Evolutionary conservation across 2,113 vertebrate genomes (phyloP).

Genomic region (Ascaphus truei): DNA sequence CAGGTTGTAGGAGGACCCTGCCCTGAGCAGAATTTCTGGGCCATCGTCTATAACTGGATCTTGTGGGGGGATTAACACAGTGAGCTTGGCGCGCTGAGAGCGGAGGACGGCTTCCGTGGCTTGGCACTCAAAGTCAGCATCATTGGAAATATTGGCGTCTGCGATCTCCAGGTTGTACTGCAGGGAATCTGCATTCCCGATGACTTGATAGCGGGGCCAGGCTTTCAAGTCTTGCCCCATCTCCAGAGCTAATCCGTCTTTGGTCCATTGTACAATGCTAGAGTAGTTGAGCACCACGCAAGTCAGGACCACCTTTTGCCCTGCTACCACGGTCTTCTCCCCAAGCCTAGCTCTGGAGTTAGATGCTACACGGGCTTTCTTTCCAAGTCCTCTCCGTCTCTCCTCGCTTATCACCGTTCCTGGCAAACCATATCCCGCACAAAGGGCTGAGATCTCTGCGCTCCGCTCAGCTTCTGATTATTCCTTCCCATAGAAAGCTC

Average conservation of each 20-base stretch:
- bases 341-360: slow-evolving; percentile 40
- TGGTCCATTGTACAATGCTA: slow-evolving; percentile 95
- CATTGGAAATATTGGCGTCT: slow-evolving; percentile 80
- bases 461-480: background rate
- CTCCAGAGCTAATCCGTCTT: slow-evolving; percentile 88
- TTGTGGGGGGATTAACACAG: slow-evolving; percentile 87
- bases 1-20: slow-evolving; percentile 79
- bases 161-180: slow-evolving; percentile 93
- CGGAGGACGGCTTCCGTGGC: slow-evolving; percentile 90
- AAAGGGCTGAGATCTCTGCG: background rate
- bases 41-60: slow-evolving; percentile 82
- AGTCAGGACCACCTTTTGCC: slow-evolving; percentile 78
- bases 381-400: background rate
- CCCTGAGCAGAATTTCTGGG: slow-evolving; percentile 82
- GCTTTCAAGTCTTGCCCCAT: slow-evolving; percentile 88
- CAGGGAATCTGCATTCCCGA: slow-evolving; percentile 76
- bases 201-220: slow-evolving; percentile 85
- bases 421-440: slow-evolving; percentile 10
- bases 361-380: background rate
- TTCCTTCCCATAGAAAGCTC: background rate
- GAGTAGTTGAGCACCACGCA: slow-evolving; percentile 93
- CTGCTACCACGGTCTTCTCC: slow-evolving; percentile 80
- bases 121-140: slow-evolving; percentile 91
- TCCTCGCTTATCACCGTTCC: background rate
- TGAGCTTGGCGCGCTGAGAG: slow-evolving; percentile 84